phyloP scores from a whole-genome alignment of 2,888 invertebrate species.

The Ormyrus rosae region DNA sequence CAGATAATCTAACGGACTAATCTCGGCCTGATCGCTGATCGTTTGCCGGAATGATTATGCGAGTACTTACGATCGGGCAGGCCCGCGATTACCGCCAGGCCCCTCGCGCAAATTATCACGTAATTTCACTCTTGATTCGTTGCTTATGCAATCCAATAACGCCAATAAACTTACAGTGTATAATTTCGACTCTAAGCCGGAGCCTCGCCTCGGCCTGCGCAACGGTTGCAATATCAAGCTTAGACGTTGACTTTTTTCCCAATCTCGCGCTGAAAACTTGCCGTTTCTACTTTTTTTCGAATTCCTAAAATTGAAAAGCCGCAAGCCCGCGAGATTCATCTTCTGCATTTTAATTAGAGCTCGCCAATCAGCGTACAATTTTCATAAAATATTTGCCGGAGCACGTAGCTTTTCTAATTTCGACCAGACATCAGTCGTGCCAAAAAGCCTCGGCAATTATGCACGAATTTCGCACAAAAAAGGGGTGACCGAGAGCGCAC shows the following conservation, averaged over 20 bases:
- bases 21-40: conserved; percentile 58
- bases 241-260: not conserved
- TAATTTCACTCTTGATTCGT: conserved; percentile 48
- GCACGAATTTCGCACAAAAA: conserved; percentile 22
- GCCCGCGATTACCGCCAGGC: conserved; percentile 13
- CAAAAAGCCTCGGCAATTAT: conserved; percentile 28
- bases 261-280: not conserved
- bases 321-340: not conserved
- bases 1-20: conserved; percentile 67
- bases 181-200: conserved; percentile 22
- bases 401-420: not conserved
- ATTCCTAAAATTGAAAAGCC: not conserved
- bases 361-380: too few relatives aligned
- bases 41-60: conserved; percentile 51
- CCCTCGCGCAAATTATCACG: conserved; percentile 48
- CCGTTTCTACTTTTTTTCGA: conserved; percentile 29
- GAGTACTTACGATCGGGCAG: conserved; percentile 23
- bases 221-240: conserved; percentile 1
- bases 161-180: conserved; percentile 18
- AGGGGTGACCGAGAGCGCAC: not conserved
- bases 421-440: not conserved
- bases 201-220: not conserved
- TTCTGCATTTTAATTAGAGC: too few relatives aligned
- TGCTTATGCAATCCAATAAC: conserved; percentile 51
- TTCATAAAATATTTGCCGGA: not conserved